Percentiles rank a stretch among this genome's conserved stretches.
Evolutionary conservation across 2,113 vertebrate genomes (phyloP).

Genomic region (Dicentrarchus labrax): DNA sequence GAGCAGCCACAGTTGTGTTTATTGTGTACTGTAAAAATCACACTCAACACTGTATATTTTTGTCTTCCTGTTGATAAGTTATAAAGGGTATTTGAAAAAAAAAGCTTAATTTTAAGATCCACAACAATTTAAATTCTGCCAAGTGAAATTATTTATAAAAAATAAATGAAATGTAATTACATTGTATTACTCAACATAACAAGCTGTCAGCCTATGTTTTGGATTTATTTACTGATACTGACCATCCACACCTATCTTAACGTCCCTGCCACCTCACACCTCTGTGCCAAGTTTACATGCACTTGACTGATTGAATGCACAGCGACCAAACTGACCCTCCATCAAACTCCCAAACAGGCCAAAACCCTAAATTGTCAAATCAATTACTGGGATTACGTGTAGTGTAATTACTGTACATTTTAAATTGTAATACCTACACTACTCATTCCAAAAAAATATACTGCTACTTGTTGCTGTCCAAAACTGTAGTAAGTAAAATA

Average conservation of each 20-base stretch:
- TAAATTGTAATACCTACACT: background rate
- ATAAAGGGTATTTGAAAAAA: background rate
- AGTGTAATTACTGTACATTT: background rate
- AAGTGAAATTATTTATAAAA: background rate
- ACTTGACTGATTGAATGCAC: background rate
- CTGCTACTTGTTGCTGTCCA: background rate
- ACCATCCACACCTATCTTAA: background rate
- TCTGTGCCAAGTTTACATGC: background rate
- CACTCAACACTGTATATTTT: background rate
- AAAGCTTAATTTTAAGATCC: background rate
- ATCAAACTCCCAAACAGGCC: background rate
- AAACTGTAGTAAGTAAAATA: background rate
- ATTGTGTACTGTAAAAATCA: conserved; percentile 7
- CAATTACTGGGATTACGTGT: background rate
- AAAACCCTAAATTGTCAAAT: background rate
- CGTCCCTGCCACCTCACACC: background rate
- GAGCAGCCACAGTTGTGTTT: conserved; percentile 6
- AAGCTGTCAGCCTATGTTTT: background rate
- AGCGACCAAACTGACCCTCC: background rate
- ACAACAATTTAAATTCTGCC: background rate
- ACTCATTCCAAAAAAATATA: background rate
- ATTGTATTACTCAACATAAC: background rate
- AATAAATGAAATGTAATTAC: too few species aligned
- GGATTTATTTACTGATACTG: background rate
- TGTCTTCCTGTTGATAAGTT: background rate